These are phyloP conservation scores for Tyrannus savana DNA, from an alignment of 2,113 vertebrate genomes.

Conservation along the genomic window DNA sequence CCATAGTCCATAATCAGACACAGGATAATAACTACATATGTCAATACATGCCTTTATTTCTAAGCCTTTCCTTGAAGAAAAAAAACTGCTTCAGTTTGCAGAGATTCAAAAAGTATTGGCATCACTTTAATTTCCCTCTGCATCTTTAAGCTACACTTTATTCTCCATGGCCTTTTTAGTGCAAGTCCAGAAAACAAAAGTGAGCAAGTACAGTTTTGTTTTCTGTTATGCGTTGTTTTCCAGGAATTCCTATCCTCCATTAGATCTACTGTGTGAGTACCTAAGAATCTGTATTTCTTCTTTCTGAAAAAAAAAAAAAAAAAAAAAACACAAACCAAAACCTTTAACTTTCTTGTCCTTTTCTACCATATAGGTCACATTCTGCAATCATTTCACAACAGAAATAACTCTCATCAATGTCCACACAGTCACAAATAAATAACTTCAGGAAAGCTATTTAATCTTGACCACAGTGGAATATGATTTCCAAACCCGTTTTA, in stretches of 20 bases:
- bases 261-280: not conserved
- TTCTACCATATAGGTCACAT: not conserved
- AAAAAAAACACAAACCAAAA: not conserved
- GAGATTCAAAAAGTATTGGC: accelerated
- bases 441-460: not conserved
- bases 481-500: not conserved
- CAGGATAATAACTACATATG: not conserved
- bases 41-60: not conserved
- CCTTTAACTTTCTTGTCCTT: not conserved
- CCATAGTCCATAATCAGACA: not conserved
- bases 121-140: not conserved
- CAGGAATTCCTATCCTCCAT: not conserved
- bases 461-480: not conserved
- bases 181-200: not conserved
- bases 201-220: not conserved
- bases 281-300: not conserved
- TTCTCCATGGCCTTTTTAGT: not conserved
- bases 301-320: not conserved
- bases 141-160: not conserved
- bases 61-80: not conserved
- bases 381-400: not conserved
- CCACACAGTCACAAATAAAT: not conserved
- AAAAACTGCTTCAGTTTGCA: not conserved
- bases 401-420: not conserved
- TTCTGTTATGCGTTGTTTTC: not conserved